These are phyloP conservation scores for Drosophila buzzatii DNA, from an alignment of 2,888 invertebrate genomes.

Conservation along the genomic window DNA sequence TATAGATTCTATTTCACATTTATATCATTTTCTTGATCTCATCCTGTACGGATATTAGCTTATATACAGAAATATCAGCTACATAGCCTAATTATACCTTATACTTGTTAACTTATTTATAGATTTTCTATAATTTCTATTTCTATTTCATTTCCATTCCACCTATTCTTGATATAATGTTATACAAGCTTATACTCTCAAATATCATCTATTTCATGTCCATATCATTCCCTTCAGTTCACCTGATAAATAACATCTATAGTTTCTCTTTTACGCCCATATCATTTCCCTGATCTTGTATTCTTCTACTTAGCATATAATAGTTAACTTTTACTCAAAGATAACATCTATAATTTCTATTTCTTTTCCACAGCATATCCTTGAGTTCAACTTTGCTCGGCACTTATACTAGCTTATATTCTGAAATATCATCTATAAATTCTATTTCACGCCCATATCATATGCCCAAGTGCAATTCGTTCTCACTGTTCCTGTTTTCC, in stretches of 20 bases:
- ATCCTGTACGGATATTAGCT: no score
- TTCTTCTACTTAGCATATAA: not conserved
- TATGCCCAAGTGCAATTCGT: constrained; percentile 14
- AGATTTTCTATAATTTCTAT: not conserved
- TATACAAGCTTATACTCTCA: not conserved
- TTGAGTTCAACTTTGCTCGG: no score
- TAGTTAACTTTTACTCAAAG: not conserved
- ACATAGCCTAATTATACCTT: no score
- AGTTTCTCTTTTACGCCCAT: not conserved
- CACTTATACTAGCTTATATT: not conserved
- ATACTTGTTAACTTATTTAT: not conserved
- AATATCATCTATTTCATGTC: not conserved
- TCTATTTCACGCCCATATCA: not conserved
- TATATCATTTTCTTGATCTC: no score
- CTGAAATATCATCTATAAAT: not conserved
- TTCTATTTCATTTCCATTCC: not conserved
- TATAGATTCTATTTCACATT: no score
- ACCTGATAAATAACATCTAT: not conserved
- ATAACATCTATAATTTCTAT: no score
- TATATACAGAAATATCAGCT: no score
- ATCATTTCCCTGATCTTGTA: not conserved
- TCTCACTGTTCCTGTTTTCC: constrained; percentile 6
- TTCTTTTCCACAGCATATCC: no score
- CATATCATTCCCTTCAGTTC: not conserved
- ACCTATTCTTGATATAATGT: not conserved